Evolutionary conservation across 2,888 invertebrate species (phyloP), one percentile per base, ranked within the genome.

Genomic region (Dermolepida albohirtum): DNA sequence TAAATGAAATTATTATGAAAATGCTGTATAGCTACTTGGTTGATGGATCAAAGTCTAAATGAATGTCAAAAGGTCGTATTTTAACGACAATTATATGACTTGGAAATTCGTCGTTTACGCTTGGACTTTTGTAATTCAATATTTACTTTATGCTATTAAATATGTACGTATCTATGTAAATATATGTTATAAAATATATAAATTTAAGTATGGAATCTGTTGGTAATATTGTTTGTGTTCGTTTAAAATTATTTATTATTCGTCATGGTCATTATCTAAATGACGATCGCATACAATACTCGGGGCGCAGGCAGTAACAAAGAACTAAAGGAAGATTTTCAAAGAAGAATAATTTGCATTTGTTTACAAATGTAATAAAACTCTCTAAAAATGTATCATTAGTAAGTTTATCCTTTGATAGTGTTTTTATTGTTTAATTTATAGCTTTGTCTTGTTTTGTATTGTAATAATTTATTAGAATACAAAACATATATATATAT

Each of bases 41-140:
- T 64, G 66, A 68, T 75, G 76, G 79, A 74, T 73, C 78, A 76
- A 78, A 78, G 79, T 79, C 78, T 78, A 77, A 73, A 73, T 74
- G 76, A 76, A 79, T 79, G 80, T 80, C 75, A 75, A 74, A 75
- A 78, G 80, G 74, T 78, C 77, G 76, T 51, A 70, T 72, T 73
- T 74, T 72, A 75, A 77, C 74, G 76, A 76, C 77, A 78, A 73
- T 75, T 74, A 74, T 74, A 69, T 70, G 72, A 47, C 70, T 70
- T 70, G 73, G 69, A 72, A 75, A 72, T 75, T 76, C 71, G 59
- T 34, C 59, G 75, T 75, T 72, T 71, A 72, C 70, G 71, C 67
- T 34, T 68, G 50, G 67, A 67, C 69, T 70, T 72, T 64, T 66
- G 62, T 68, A 68, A 55, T 70, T 70, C 73, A 71, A 71, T 73